Conservation (phyloP, 2,888 invertebrate species). For the Marasmarcha lunaedactyla region DNA sequence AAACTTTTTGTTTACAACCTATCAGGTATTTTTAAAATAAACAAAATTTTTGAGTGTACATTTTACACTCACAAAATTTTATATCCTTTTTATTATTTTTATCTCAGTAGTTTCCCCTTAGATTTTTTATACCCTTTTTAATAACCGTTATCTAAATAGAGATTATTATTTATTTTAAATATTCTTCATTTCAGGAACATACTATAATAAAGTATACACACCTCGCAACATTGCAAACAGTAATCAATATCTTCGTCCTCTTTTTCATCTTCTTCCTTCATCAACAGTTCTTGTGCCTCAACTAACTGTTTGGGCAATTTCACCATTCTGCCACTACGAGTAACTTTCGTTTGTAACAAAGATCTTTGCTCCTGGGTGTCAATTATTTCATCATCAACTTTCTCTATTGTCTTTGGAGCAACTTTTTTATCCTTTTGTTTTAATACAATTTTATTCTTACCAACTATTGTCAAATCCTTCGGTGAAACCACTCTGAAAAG, state of each 20-base stretch:
- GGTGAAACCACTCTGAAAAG: conserved; percentile 46
- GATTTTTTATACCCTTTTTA: no score
- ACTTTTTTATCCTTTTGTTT: conserved; percentile 20
- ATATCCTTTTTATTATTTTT: no score
- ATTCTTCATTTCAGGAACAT: no score
- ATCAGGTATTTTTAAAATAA: no score
- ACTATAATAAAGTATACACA: no score
- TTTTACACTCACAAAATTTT: no score
- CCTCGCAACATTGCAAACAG: conserved; percentile 46
- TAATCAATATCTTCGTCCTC: conserved; percentile 26
- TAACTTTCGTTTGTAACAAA: conserved; percentile 39
- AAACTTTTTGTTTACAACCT: no score
- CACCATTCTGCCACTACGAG: conserved; percentile 51
- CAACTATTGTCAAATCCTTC: conserved; percentile 45
- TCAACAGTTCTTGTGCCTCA: conserved; percentile 22
- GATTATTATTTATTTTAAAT: background rate
- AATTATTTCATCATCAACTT: background rate
- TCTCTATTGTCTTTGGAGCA: conserved; percentile 3
- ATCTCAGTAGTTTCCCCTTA: no score
- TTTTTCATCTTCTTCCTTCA: conserved; percentile 14
- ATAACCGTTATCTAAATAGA: no score
- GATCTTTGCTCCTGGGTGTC: conserved; percentile 4
- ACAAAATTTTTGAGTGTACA: no score
- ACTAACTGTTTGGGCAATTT: conserved; percentile 49
- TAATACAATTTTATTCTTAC: conserved; percentile 39